Conservation (phyloP, 2,113 vertebrate species). For the Aptenodytes forsteri region DNA sequence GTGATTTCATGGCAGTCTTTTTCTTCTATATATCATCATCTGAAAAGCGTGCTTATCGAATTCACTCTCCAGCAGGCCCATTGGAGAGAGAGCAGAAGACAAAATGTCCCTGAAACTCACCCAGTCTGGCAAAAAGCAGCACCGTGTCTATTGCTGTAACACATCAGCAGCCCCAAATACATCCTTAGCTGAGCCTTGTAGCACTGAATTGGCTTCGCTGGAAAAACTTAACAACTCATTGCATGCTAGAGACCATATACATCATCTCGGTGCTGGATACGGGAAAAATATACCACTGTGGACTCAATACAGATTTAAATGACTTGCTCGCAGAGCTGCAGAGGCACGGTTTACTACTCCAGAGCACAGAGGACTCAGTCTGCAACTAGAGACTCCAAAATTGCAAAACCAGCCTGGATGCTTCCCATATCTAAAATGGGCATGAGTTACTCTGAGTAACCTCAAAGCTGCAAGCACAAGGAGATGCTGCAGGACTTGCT, state of each 20-base stretch:
- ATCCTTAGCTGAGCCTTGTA: not conserved
- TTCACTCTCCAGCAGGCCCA: not conserved
- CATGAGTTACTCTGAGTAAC: not conserved
- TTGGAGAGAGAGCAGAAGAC: not conserved
- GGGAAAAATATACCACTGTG: not conserved
- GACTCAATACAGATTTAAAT: not conserved
- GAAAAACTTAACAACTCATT: slow-evolving; percentile 28
- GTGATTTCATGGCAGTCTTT: not conserved
- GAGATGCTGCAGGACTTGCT: not conserved
- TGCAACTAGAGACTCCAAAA: not conserved
- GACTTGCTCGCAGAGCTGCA: accelerated
- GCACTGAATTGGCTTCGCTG: not conserved
- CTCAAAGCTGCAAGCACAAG: not conserved
- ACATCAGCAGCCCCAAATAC: slow-evolving; percentile 2
- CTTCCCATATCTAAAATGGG: accelerated
- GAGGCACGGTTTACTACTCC: not conserved
- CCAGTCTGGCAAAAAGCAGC: not conserved
- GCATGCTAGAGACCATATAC: not conserved
- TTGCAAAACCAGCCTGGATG: not conserved
- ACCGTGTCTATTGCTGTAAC: not conserved
- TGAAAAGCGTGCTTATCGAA: accelerated
- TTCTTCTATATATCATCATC: not conserved
- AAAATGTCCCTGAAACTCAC: not conserved
- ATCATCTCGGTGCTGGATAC: not conserved
- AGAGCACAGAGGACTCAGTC: not conserved